Conservation (phyloP, 2,797 vertebrate species). For the Spondyliosoma cantharus region DNA sequence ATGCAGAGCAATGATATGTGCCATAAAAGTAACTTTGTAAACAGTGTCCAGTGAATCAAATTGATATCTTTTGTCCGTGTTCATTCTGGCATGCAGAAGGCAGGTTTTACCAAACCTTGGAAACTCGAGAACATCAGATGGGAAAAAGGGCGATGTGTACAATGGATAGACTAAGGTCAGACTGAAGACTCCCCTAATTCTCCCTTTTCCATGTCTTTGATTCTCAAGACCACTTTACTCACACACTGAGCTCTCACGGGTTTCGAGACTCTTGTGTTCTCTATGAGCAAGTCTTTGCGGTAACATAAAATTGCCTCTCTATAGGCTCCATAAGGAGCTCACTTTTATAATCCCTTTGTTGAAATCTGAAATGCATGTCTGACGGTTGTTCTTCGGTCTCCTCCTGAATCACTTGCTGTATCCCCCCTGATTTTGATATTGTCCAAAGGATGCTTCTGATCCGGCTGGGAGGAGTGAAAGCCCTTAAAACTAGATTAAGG, state of each 20-base stretch:
- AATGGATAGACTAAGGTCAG: neutral
- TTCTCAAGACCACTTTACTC: constrained; percentile 16
- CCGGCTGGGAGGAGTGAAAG: neutral
- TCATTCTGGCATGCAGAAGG: neutral
- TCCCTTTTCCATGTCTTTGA: constrained; percentile 7
- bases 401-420: neutral
- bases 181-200: neutral
- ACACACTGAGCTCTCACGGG: neutral
- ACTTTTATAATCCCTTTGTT: constrained; percentile 31
- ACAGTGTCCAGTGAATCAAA: neutral
- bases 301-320: constrained; percentile 5
- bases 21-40: neutral
- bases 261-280: constrained; percentile 17
- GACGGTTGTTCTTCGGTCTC: neutral
- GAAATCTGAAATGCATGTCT: constrained; percentile 18
- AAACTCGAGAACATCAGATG: neutral
- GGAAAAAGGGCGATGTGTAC: neutral
- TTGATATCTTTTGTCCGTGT: neutral
- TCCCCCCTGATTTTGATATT: neutral
- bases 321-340: constrained; percentile 4
- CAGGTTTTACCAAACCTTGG: neutral
- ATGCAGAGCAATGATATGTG: neutral
- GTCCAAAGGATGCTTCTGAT: constrained; percentile 4
- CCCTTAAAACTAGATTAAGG: neutral
- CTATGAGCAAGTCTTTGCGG: neutral